Base-by-base conservation (phyloP, 2,888 invertebrate genomes). In the Vannuccia rotundouncinata region DNA sequence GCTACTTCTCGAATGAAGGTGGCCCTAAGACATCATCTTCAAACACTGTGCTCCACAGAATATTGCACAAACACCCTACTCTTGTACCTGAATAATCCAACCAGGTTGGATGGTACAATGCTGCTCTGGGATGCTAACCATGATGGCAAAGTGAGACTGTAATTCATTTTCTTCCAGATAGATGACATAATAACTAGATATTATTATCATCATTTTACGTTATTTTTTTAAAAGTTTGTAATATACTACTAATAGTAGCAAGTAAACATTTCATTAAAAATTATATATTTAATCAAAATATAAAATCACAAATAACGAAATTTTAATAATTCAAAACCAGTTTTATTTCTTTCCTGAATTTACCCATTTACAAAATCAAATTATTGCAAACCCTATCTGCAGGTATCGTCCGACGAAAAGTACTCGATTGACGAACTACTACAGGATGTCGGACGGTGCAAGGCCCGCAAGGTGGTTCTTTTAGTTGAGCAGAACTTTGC, bases 111-210 rank as follows among this genome's bases (percentile, higher is more conserved):
- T 82, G 90, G 90, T 0, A 86, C 88, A 0, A 85, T 87, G 73
- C 84, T 90, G 1, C 86, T 90, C 0, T 90, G 90, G 90, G 90
- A 90, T 83, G 83, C 86, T n/a, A 87, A 90, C 83, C 84, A 85
- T 13, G 88, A 90, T 83, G 90, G 90, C 81, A 84, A 88, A 85
- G 90, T 90, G 84, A 84, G 85, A 80, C 22, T 1, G 17, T 29
- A 27, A 1, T 29, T 66, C 2, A 2, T n/a, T n/a, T n/a, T n/a
- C n/a, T n/a, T n/a, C n/a, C n/a, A n/a, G n/a, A n/a, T n/a, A n/a
- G n/a, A n/a, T n/a, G n/a, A n/a, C n/a, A n/a, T n/a, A n/a, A n/a
- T n/a, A n/a, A n/a, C n/a, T n/a, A n/a, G n/a, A n/a, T n/a, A n/a
- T n/a, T n/a, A n/a, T n/a, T n/a, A n/a, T n/a, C n/a, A n/a, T n/a